Conservation (phyloP, 2,888 invertebrate genomes). For the Cephus sareptanus region DNA sequence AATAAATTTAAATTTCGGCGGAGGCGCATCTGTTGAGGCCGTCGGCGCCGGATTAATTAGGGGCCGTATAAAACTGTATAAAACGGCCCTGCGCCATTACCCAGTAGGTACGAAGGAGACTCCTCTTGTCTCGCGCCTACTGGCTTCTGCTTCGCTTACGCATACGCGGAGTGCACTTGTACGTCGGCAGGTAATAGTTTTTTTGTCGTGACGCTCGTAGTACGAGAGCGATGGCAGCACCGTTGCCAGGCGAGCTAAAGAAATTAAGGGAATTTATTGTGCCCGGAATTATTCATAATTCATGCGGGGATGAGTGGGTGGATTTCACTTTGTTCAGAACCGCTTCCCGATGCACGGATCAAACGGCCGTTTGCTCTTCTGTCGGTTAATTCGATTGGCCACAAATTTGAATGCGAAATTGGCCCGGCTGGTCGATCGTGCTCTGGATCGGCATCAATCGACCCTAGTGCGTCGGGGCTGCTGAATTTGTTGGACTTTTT, state of each 20-base stretch:
- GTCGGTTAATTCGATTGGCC: slow-evolving; percentile 59
- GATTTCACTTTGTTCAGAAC: not conserved
- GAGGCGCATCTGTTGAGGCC: slow-evolving; percentile 49
- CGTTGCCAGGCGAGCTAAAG: slow-evolving; percentile 21
- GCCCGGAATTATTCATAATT: slow-evolving; percentile 61
- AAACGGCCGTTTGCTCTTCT: slow-evolving; percentile 60
- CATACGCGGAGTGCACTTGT: too few species aligned
- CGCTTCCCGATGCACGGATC: slow-evolving; percentile 47
- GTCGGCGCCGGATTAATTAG: slow-evolving; percentile 51
- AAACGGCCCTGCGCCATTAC: too few species aligned
- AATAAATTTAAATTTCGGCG: slow-evolving; percentile 56
- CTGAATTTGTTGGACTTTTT: too few species aligned
- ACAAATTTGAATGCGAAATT: slow-evolving; percentile 62
- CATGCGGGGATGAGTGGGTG: slow-evolving; percentile 25
- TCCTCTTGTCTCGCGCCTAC: too few species aligned
- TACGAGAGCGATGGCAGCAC: too few species aligned
- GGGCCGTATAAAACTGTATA: slow-evolving; percentile 31
- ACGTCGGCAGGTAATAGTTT: too few species aligned
- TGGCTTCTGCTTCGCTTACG: too few species aligned
- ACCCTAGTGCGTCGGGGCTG: too few species aligned
- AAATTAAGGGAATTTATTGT: slow-evolving; percentile 56
- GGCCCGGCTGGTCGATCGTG: slow-evolving; percentile 17
- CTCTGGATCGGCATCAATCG: too few species aligned
- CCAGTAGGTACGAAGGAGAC: too few species aligned
- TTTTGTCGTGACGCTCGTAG: too few species aligned